Conservation (phyloP, 2,888 invertebrate genomes). For the Brachyptera putata region DNA sequence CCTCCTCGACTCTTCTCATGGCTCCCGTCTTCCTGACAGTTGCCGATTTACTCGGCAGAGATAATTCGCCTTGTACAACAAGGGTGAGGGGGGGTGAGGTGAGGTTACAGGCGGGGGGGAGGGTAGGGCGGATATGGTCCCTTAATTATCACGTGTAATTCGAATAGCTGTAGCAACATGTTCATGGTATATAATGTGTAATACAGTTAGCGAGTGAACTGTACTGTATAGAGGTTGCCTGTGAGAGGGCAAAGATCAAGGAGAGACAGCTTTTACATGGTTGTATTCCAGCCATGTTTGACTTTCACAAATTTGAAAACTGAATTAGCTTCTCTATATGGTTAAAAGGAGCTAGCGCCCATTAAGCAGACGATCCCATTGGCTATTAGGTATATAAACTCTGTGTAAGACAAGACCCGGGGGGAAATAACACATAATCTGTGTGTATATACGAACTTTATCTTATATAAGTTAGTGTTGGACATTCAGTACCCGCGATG, state of each 20-base stretch:
- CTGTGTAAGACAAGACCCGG: too few relatives aligned
- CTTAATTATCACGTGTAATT: constrained; percentile 35
- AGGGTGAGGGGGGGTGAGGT: not conserved
- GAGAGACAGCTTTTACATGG: not conserved
- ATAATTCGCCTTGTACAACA: constrained; percentile 2
- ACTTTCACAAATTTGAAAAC: constrained; percentile 16
- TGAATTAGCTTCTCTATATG: constrained; percentile 15
- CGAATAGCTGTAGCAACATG: constrained; percentile 27
- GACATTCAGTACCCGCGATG: too few relatives aligned
- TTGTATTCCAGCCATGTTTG: not conserved
- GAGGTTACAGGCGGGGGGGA: too few relatives aligned
- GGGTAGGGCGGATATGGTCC: constrained; percentile 23
- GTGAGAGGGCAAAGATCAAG: constrained; percentile 7
- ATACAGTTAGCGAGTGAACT: constrained; percentile 30
- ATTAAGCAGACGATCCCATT: too few relatives aligned
- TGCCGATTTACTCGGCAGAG: not conserved
- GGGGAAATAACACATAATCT: too few relatives aligned
- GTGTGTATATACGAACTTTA: too few relatives aligned
- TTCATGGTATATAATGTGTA: constrained; percentile 31
- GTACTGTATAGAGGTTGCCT: not conserved
- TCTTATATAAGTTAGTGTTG: too few relatives aligned
- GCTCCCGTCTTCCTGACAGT: too few relatives aligned
- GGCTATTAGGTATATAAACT: too few relatives aligned
- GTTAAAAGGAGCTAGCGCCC: constrained; percentile 10
- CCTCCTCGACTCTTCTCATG: too few relatives aligned